Evolutionary conservation across 2,888 invertebrate species (phyloP), one percentile per base, ranked within the genome.

Genomic region (Netelia virgata): DNA sequence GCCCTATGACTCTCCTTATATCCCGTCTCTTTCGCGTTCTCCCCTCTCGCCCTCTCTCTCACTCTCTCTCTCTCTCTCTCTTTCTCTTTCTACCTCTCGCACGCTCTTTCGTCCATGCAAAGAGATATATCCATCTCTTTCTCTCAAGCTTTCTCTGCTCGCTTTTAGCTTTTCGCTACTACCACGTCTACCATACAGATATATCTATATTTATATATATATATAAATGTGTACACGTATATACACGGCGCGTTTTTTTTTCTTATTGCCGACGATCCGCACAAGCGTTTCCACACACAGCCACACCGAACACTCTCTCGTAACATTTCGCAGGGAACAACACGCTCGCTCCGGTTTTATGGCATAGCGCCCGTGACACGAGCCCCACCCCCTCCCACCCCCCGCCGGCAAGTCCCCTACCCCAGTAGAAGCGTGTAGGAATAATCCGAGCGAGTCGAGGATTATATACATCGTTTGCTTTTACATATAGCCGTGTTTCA

Each of bases 1-100:
- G 93, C 92, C 90, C 91, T 91, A 91, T 91, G 93, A 92, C 93
- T 93, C 93, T 93, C 90, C 91, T 92, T 92, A 91, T 89, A 89
- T 89, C 88, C 86, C 85, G 88, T 86, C 84, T 74, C 79, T 76
- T 68, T 68, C 53, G 64, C 59, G 0, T 20, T 69, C 36, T 43
- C 18, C 77, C 55, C 59, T 28, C 59, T 78, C 28, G 47, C 59
- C 66, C 70, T 72, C 53, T 69, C 64, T 18, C 74, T 77, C 59
- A 70, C 53, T 66, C 47, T 47, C 43, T 23, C 68, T 23, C 55
- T 73, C 53, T 83, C 85, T 81, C 82, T 83, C 83, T 86, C 63
- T 86, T 69, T 84, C 83, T 77, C 59, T 74, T 57, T 66, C 47
- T 47, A 50, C 36, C 68, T 23, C 55, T 73, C 53, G 84, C 85